Conservation (phyloP, 2,113 vertebrate species). For the Cacatua alba region DNA sequence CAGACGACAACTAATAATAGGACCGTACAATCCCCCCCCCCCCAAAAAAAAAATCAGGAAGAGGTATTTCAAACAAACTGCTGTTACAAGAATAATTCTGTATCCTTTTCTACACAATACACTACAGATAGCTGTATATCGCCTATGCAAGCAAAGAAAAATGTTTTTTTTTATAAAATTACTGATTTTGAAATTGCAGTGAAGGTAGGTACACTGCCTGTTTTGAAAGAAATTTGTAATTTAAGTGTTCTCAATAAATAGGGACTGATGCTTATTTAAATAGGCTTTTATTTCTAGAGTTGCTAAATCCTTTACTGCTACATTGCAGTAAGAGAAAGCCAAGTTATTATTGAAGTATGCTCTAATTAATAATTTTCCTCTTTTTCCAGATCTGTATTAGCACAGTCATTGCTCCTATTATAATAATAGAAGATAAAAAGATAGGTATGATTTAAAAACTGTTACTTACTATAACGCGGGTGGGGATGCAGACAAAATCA, state of each 20-base stretch:
- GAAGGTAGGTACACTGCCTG: neutral
- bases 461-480: neutral
- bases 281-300: neutral
- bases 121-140: neutral
- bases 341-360: neutral
- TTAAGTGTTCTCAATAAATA: neutral
- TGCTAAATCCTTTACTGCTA: neutral
- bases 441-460: neutral
- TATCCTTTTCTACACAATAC: neutral
- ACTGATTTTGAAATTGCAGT: neutral
- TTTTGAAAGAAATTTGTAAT: neutral
- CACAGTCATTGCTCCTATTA: neutral
- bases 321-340: neutral
- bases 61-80: neutral
- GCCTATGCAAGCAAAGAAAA: neutral
- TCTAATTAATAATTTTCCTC: neutral
- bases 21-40: rapidly evolving
- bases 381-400: neutral
- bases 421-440: neutral
- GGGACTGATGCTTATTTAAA: neutral
- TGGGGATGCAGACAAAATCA: neutral
- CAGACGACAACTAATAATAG: neutral
- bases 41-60: neutral
- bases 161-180: neutral
- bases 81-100: neutral